Evolutionary conservation across 35 echinoderm and acorn worm species (phyloP), one percentile per base, ranked within the genome.

Genomic region (Apostichopus parvimensis): DNA sequence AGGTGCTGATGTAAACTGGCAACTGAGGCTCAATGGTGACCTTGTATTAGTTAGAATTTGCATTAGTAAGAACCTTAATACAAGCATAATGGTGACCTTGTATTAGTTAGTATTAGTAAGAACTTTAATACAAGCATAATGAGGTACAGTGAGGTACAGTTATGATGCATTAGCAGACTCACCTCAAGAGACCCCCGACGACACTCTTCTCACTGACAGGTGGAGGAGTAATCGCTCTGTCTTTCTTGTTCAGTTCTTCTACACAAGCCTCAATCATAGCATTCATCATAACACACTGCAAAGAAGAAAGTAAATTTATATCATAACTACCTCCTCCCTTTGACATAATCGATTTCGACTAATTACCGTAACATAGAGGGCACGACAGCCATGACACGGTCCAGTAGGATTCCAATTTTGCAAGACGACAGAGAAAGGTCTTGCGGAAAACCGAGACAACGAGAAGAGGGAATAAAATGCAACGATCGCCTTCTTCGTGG

Each of bases 211-310:
- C 87, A 1, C 62, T 92, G 54, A 53, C 84, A 14, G 78, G 79
- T 26, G 77, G 77, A 54, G 92, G 86, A 0, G 85, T 82, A 20
- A 77, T 90, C 12, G 90, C 81, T 25, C 90, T 87, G 68, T 99
- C 97, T 90, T 91, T 86, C 77, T 99, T 96, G 84, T 99, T 99
- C 22, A 99, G 89, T 83, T 99, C 97, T 62, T 96, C 97, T 9
- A 99, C 93, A 77, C 95, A 93, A 77, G 95, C 97, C 80, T 96
- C 93, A 7, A 96, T 95, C 90, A 99, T 90, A 0, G 95, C 97
- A 96, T 99, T 99, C 95, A 99, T 99, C 97, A 99, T 96, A 34
- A 93, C 89, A 21, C 95, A 93, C 95, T 96, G 85, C 18, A 53
- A 79, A 72, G 8, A 5, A 65, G 11, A 83, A 45, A 80, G 10